Conservation (phyloP, 92 coral and sea anemone genomes). For the Diadumene lineata region DNA sequence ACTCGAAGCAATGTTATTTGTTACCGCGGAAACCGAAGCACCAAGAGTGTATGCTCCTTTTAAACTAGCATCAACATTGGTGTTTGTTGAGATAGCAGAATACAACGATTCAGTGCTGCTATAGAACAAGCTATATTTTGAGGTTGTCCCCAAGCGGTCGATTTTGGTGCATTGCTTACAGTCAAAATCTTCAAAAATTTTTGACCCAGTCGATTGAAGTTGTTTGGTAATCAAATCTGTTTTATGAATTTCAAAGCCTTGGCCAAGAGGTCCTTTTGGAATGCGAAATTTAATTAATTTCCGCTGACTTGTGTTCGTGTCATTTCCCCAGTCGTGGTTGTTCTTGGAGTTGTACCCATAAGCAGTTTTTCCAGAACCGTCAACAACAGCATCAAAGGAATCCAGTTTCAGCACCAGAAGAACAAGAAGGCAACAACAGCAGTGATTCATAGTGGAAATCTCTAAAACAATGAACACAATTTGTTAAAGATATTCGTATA, state of each 20-base stretch:
- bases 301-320: no score
- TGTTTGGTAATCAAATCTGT: slow-evolving; percentile 38
- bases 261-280: slow-evolving; percentile 41
- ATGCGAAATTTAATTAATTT: no score
- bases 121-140: slow-evolving; percentile 21
- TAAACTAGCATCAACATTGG: slow-evolving; percentile 37
- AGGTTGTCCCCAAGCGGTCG: background rate
- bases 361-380: no score
- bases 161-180: background rate
- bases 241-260: slow-evolving; percentile 47
- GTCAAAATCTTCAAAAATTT: slow-evolving; percentile 20
- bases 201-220: slow-evolving; percentile 43
- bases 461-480: no score
- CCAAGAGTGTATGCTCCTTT: slow-evolving; percentile 50
- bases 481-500: no score
- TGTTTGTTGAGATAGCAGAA: slow-evolving; percentile 37
- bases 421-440: no score
- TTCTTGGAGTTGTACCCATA: no score
- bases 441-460: no score
- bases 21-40: slow-evolving; percentile 42
- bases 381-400: no score
- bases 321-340: no score
- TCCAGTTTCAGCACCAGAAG: no score
- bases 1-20: slow-evolving; percentile 45
- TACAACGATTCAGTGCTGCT: slow-evolving; percentile 46